A percentile compares a stretch with the other conserved stretches of the same genome.
phyloP scores from a whole-genome alignment of 2,113 vertebrate species.

The Elanus axillaris region DNA sequence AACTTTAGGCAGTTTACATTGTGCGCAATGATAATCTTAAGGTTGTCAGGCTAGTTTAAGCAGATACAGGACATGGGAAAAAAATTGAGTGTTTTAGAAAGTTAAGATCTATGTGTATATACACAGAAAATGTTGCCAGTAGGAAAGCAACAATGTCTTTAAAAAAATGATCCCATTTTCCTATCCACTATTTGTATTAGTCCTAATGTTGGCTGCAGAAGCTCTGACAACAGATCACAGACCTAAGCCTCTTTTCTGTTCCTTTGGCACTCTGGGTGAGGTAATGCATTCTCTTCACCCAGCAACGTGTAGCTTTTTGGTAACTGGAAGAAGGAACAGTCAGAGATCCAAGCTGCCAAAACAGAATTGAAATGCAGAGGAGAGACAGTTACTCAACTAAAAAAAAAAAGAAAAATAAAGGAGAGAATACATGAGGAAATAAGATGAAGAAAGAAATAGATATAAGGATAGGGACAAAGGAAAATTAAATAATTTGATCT shows the following conservation, averaged over 20 bases:
- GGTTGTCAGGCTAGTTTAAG: background rate
- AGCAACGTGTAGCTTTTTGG: background rate
- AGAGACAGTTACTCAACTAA: background rate
- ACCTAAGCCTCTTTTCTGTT: background rate
- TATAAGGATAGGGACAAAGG: background rate
- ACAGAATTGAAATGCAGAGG: background rate
- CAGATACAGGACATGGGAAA: background rate
- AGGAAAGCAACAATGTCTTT: background rate
- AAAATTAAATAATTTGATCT: background rate
- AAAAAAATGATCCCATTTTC: background rate
- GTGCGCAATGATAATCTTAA: background rate
- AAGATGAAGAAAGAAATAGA: background rate
- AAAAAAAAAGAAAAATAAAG: background rate
- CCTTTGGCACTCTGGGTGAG: background rate
- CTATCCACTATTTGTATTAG: background rate
- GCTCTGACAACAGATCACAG: background rate
- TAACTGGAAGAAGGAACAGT: background rate
- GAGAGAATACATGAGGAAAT: background rate
- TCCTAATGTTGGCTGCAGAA: background rate
- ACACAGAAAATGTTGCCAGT: background rate
- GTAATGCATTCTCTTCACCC: conserved; percentile 12
- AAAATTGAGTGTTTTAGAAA: background rate
- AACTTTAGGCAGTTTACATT: background rate
- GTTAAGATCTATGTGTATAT: background rate
- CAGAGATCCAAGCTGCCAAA: background rate